Evolutionary conservation across 2,113 vertebrate genomes (phyloP).

Genomic region (Drymodes brunneopygia): DNA sequence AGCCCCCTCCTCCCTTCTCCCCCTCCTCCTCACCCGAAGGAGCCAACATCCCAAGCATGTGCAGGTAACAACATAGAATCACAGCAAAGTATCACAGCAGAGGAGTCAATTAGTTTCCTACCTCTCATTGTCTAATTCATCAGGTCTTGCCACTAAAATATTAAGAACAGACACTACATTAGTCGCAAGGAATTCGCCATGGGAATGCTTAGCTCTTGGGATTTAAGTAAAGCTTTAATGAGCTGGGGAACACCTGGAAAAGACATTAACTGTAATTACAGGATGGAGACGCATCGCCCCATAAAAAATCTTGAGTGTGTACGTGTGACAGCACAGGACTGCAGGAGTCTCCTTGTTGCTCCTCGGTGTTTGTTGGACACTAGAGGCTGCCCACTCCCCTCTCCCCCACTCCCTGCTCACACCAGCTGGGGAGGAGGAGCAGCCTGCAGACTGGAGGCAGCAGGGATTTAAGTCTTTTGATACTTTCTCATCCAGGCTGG

Average conservation of each 20-base stretch:
- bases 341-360: neutral
- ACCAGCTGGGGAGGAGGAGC: neutral
- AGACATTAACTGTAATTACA: conserved; percentile 13
- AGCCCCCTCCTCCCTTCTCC: neutral
- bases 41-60: neutral
- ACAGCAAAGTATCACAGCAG: conserved; percentile 5
- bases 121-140: conserved; percentile 90
- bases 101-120: conserved; percentile 73
- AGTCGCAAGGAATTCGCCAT: conserved; percentile 65
- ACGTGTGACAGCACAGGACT: neutral
- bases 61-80: neutral
- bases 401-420: neutral
- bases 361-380: neutral
- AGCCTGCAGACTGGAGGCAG: neutral
- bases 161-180: conserved; percentile 74
- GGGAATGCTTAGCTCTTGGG: conserved; percentile 54
- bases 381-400: neutral
- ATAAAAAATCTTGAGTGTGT: neutral
- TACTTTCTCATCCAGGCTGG: neutral
- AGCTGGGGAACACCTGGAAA: conserved; percentile 17
- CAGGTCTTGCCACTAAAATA: conserved; percentile 76
- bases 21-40: neutral
- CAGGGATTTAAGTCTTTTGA: neutral
- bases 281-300: neutral
- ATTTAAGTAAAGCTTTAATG: conserved; percentile 45